Evolutionary conservation across 1,140 invertebrate species (phyloP), one percentile per base, ranked within the genome.

Genomic region (Coelopa frigida): DNA sequence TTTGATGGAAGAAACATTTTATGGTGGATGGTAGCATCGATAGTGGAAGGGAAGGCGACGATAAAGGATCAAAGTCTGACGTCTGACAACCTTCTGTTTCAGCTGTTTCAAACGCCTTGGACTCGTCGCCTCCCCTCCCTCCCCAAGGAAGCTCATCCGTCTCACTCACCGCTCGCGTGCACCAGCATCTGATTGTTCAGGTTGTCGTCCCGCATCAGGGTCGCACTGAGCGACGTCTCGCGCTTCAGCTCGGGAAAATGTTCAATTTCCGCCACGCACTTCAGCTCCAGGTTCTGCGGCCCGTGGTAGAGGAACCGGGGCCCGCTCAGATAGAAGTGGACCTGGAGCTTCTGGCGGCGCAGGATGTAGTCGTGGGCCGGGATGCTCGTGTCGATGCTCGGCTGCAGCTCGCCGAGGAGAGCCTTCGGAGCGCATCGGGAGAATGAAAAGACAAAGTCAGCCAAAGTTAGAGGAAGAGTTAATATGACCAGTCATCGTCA

Each of bases 181-280:
- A 57, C 48, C 47, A 69, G 53, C 59, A 67, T 69, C 45, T 65
- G 63, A 61, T 68, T 69, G 48, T 62, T 67, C 44, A 69, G 54
- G 50, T 68, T 64, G 47, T 69, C 63, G 27, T 56, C 56, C n/a
- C 58, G 56, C 44, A 54, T 54, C 0, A 69, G 42, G 18, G 54
- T 47, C 10, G 62, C 61, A 45, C 54, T 63, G 8, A 64, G 49
- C 18, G 53, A 46, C 8, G 54, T 61, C 32, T 67, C 61, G 14
- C 66, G 62, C 11, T 52, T 48, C 33, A 64, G 47, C 21, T 66
- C 56, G 33, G 66, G 63, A 43, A 67, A 67, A 45, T 69, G 62
- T 38, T 66, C 61, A 49, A 69, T 67, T 54, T 69, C 61, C 43
- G 66, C 66, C 6, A 69, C 61, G 45, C 66, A 69, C 42, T 67